phyloP scores from a whole-genome alignment of 2,888 invertebrate species.

The Saturnia japonica region DNA sequence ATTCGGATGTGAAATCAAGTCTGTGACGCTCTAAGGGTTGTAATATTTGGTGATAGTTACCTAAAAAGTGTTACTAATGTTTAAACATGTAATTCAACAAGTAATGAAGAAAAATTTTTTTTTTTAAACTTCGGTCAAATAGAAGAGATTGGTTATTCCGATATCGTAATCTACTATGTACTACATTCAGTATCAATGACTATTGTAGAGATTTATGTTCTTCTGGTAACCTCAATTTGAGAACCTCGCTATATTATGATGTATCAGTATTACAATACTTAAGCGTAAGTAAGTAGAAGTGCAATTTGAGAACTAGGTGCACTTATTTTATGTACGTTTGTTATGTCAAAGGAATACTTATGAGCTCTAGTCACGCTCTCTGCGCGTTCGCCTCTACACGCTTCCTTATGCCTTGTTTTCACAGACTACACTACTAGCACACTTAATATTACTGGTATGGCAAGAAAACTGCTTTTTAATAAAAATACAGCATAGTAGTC shows the following conservation, averaged over 20 bases:
- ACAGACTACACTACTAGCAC: conserved; percentile 3
- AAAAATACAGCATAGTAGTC: background rate
- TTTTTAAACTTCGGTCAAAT: too few relatives aligned
- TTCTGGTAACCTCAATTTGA: background rate
- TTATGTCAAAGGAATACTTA: conserved; percentile 60
- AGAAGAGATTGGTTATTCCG: too few relatives aligned
- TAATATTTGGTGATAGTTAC: too few relatives aligned
- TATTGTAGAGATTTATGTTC: background rate
- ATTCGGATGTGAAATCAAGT: too few relatives aligned
- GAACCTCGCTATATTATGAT: background rate
- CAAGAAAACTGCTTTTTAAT: background rate
- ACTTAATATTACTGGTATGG: conserved; percentile 1
- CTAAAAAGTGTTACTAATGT: too few relatives aligned
- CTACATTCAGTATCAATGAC: background rate
- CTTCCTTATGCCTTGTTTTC: conserved; percentile 35
- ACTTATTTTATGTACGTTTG: conserved; percentile 41
- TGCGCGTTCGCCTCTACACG: conserved; percentile 34
- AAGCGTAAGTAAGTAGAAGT: background rate
- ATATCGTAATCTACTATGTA: too few relatives aligned
- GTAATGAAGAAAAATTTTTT: too few relatives aligned
- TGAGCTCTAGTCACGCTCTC: conserved; percentile 53
- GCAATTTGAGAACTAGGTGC: conserved; percentile 8
- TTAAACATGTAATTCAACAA: too few relatives aligned
- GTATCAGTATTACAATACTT: background rate
- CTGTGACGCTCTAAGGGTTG: too few relatives aligned